phyloP scores from a whole-genome alignment of 2,113 vertebrate species.

The Chaetodon auriga region DNA sequence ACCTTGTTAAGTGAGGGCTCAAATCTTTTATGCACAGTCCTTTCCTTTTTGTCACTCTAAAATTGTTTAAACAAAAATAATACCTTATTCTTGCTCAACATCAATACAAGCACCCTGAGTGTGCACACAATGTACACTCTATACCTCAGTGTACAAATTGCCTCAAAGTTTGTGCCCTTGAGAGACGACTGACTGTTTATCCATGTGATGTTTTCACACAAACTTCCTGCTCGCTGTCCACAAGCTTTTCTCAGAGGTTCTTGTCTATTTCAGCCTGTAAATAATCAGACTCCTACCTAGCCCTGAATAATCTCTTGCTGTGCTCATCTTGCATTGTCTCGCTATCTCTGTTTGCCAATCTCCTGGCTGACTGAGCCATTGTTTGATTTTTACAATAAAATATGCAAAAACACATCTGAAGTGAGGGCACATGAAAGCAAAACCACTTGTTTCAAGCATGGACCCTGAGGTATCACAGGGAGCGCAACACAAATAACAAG shows the following conservation, averaged over 20 bases:
- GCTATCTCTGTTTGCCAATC: background rate
- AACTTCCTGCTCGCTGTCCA: background rate
- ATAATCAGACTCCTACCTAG: background rate
- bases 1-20: too few species aligned
- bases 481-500: background rate
- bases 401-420: conserved; percentile 9
- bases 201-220: background rate
- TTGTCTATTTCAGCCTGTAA: background rate
- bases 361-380: background rate
- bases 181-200: background rate
- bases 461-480: background rate
- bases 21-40: too few species aligned
- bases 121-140: background rate
- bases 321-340: background rate
- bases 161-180: background rate
- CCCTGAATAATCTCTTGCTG: conserved; percentile 2
- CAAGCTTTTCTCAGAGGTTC: too few species aligned
- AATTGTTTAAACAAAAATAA: too few species aligned
- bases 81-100: too few species aligned
- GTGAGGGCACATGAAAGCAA: background rate
- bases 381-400: conserved; percentile 22
- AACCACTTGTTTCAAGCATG: background rate
- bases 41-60: too few species aligned
- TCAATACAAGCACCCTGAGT: background rate
- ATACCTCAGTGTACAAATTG: background rate